Base-by-base conservation (phyloP, 2,888 invertebrate species). In the Malthinus seriepunctatus region DNA sequence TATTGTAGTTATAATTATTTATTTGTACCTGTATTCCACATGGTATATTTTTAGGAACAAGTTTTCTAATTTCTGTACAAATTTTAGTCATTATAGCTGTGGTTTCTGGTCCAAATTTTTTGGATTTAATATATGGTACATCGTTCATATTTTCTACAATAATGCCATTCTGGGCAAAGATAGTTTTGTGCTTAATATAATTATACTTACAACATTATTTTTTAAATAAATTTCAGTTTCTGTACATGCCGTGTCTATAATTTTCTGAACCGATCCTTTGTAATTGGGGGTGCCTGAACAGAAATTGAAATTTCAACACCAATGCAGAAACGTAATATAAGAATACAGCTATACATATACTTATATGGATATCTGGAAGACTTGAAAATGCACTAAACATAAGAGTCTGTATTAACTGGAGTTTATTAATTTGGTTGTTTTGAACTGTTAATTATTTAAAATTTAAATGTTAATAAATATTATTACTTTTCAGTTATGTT, bases 71-170 rank as follows among this genome's bases (percentile, higher is more conserved):
- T 71, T 86, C 85, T 1, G 78, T 70, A 51, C 86, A 84, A 11
- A 89, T 75, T 59, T 84, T 79, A 0, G 88, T 82, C 89, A 93
- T 90, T 34, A 82, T 76, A 0, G 90, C 84, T 1, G 83, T 81
- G 9, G 84, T 84, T 78, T 91, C 91, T 0, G 90, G 87, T 2
- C 85, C 85, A 48, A 89, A 73, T 42, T 82, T 69, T 42, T 78
- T 75, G 1, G 82, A 77, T 68, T 82, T 83, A 1, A 87, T 71
- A 69, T 91, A 92, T 0, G 91, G 91, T 14, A 89, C 74, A 71
- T 91, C 91, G 70, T 89, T 85, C 91, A 91, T 91, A 72, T 91
- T 91, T 80, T 91, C 91, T 8, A 92, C 78, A 35, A 91, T 71
- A 15, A 91, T 77, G 1, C 83, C 88, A 76, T 90, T 87, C 90